Evolutionary conservation across 1,140 invertebrate species (phyloP).

Genomic region (Caerostris darwini): DNA sequence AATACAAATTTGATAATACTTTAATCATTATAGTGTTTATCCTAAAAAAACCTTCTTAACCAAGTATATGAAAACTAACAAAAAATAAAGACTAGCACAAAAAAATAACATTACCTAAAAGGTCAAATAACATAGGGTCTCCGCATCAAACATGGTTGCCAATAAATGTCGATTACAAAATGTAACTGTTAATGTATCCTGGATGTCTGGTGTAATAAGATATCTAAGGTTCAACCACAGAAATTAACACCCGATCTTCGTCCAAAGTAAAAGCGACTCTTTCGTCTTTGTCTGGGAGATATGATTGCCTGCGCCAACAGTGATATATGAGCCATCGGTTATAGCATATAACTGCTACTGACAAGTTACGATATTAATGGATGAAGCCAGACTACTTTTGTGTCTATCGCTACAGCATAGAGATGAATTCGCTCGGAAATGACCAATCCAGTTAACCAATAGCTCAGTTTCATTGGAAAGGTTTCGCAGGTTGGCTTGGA

Average conservation of each 20-base stretch:
- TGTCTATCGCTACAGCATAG: neutral
- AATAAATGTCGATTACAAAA: too few relatives aligned
- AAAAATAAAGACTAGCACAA: too few relatives aligned
- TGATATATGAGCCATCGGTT: conserved; percentile 51
- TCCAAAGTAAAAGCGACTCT: neutral
- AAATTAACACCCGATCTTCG: neutral
- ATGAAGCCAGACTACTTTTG: neutral
- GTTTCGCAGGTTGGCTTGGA: neutral
- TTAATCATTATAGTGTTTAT: too few relatives aligned
- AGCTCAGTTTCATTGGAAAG: neutral
- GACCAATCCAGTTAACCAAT: neutral
- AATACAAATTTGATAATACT: too few relatives aligned
- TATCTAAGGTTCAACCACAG: too few relatives aligned
- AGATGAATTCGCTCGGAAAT: conserved; percentile 10
- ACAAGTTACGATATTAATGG: conserved; percentile 57
- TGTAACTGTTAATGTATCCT: too few relatives aligned
- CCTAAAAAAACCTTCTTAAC: too few relatives aligned
- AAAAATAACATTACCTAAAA: too few relatives aligned
- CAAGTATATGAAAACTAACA: too few relatives aligned
- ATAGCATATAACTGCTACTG: conserved; percentile 47
- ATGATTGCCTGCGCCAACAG: conserved; percentile 32
- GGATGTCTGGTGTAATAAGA: too few relatives aligned
- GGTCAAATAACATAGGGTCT: too few relatives aligned
- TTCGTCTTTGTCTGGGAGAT: neutral
- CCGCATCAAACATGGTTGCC: too few relatives aligned